These are phyloP conservation scores for Megatriorchis doriae DNA, from an alignment of 2,113 vertebrate species.

Conservation along the genomic window DNA sequence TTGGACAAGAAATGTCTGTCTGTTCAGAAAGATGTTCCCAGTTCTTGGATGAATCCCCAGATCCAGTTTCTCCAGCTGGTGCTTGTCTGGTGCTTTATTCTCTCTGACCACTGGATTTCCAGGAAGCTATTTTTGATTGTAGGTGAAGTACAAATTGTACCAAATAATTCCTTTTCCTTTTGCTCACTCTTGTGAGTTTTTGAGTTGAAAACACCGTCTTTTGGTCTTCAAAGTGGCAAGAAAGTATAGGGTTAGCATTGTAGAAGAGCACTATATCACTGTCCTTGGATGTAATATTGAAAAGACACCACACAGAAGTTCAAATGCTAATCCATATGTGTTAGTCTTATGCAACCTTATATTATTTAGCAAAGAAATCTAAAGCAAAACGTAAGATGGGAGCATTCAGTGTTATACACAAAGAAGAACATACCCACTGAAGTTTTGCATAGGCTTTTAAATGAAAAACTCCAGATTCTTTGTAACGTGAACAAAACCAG, in stretches of 20 bases:
- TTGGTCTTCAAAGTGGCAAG: neutral
- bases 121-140: neutral
- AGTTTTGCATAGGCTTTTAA: neutral
- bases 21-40: constrained; percentile 33
- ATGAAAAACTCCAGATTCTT: neutral
- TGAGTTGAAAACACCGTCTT: neutral
- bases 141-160: neutral
- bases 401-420: neutral
- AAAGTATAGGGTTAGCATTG: neutral
- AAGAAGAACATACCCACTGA: neutral
- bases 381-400: neutral
- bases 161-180: neutral
- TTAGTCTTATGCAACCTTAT: neutral
- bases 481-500: neutral
- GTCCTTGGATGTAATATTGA: neutral
- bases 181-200: neutral
- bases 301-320: neutral
- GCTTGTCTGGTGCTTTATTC: constrained; percentile 18
- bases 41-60: constrained; percentile 54
- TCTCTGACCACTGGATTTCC: constrained; percentile 15
- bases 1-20: constrained; percentile 22
- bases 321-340: neutral
- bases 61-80: constrained; percentile 45
- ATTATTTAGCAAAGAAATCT: neutral
- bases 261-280: neutral